A percentile compares a stretch with the other conserved stretches of the same genome.
Conservation (phyloP, 2,888 invertebrate species). For the Carabus problematicus region DNA sequence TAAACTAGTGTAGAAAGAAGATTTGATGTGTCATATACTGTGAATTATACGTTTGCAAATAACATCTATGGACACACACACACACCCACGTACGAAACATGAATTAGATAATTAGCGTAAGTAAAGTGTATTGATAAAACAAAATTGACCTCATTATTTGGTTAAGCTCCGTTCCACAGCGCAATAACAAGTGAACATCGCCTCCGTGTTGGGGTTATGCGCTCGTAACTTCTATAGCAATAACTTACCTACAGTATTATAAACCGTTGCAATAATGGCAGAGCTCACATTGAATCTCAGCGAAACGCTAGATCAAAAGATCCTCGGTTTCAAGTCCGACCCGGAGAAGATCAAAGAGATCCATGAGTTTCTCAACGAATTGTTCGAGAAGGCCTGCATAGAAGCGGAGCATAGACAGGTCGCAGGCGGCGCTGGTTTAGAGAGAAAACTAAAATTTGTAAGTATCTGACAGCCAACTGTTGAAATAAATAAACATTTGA, state of each 20-base stretch:
- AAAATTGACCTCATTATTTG: slow-evolving; percentile 38
- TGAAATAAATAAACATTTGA: not conserved
- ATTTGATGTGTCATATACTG: no score
- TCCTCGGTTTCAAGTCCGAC: slow-evolving; percentile 57
- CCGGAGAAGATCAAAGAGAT: slow-evolving; percentile 57
- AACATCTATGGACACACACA: no score
- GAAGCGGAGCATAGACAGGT: slow-evolving; percentile 53
- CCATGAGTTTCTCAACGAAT: slow-evolving; percentile 56
- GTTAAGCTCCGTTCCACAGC: slow-evolving; percentile 10
- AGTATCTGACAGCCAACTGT: slow-evolving; percentile 44
- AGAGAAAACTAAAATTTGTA: slow-evolving; percentile 54
- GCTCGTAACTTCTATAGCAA: not conserved
- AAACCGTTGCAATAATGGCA: slow-evolving; percentile 49
- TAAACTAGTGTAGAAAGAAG: no score
- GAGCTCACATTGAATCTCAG: slow-evolving; percentile 54
- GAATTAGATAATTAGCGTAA: not conserved
- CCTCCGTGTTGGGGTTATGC: not conserved
- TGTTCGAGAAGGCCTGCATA: slow-evolving; percentile 56
- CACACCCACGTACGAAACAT: not conserved
- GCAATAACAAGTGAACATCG: no score
- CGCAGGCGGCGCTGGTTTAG: slow-evolving; percentile 43
- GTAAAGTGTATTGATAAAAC: slow-evolving; percentile 32
- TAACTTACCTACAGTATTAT: not conserved
- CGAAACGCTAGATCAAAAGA: slow-evolving; percentile 53
- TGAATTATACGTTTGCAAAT: no score